Evolutionary conservation across 2,888 invertebrate genomes (phyloP), one percentile per base, ranked within the genome.

Genomic region (Hyppa rectilinea): DNA sequence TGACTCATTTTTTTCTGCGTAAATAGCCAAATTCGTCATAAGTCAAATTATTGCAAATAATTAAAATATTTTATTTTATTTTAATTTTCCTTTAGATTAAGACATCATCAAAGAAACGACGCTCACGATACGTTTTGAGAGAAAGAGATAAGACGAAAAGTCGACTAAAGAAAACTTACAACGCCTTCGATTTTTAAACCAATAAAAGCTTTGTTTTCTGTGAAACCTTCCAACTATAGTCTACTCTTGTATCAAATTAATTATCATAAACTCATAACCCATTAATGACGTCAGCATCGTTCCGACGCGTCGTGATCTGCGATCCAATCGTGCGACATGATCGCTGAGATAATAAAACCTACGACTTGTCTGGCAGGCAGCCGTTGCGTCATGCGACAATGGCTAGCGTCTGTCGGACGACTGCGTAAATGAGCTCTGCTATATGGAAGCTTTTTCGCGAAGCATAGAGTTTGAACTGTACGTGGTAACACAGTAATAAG

Each of bases 281-380:
- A 69, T 66, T 62, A 63, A 60, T 78, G 65, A 66, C 78, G 65
- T 74, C 59, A 53, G 20, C 45, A 62, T 65, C 50, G 52, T 55
- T 53, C 56, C 49, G 38, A 43, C 14, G 40, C 47, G 47, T 50
- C 64, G 73, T 79, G 79, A 75, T 75, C 66, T 70, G 75, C 75
- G 66, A 50, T 47, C 40, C 55, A 79, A 66, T 66, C 62, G 66
- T 17, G 50, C 58, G 75, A 78, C 68, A 74, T 78, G 79, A 52
- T 69, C 43, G 59, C 62, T 20, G 62, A 43, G 66, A 61, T 66
- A 73, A 78, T 74, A 79, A 75, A 75, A 75, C 26, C 49, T 79
- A 56, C 56, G 56, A 67, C 38, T 64, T 53, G 66, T 55, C 80
- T 69, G n/a, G 55, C 29, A 62, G n/a, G 55, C 29, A 62, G 59